Percentiles rank a stretch among this genome's conserved stretches.
Evolutionary conservation across 2,797 vertebrate genomes (phyloP).

Genomic region (Brachyrhaphis roseni): DNA sequence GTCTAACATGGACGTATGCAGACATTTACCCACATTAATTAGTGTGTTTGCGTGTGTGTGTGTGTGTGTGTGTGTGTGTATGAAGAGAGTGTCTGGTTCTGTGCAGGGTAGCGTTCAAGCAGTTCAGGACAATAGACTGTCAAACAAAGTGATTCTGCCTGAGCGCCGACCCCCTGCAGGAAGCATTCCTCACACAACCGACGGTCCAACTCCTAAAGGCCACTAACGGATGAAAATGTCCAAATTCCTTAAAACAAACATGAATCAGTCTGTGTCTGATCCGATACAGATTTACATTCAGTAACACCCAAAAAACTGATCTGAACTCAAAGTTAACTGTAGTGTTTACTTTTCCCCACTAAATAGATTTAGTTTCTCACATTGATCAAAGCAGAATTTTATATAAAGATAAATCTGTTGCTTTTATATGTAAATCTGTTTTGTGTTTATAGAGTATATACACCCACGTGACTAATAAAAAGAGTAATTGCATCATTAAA

Average conservation of each 20-base stretch:
- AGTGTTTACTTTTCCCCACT: neutral
- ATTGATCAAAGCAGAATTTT: neutral
- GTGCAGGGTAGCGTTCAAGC: slow-evolving; percentile 37
- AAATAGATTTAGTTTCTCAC: neutral
- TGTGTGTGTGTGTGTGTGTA: neutral
- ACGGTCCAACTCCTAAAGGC: neutral
- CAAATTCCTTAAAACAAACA: neutral
- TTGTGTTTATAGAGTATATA: neutral
- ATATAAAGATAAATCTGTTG: neutral
- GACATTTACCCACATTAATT: slow-evolving; percentile 41
- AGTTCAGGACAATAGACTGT: slow-evolving; percentile 71
- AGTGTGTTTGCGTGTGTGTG: slow-evolving; percentile 38
- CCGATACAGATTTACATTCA: neutral
- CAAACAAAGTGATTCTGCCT: slow-evolving; percentile 69
- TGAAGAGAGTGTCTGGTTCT: slow-evolving; percentile 43
- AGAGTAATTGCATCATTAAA: slow-evolving; percentile 57
- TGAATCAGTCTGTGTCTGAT: neutral
- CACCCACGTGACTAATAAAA: slow-evolving; percentile 18
- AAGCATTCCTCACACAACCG: slow-evolving; percentile 47
- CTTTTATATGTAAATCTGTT: neutral
- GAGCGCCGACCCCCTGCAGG: slow-evolving; percentile 26
- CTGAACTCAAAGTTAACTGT: neutral
- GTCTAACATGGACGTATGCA: neutral
- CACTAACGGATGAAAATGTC: neutral
- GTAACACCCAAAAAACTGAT: neutral